Evolutionary conservation across 2,888 invertebrate genomes (phyloP).

Genomic region (Labia minor): DNA sequence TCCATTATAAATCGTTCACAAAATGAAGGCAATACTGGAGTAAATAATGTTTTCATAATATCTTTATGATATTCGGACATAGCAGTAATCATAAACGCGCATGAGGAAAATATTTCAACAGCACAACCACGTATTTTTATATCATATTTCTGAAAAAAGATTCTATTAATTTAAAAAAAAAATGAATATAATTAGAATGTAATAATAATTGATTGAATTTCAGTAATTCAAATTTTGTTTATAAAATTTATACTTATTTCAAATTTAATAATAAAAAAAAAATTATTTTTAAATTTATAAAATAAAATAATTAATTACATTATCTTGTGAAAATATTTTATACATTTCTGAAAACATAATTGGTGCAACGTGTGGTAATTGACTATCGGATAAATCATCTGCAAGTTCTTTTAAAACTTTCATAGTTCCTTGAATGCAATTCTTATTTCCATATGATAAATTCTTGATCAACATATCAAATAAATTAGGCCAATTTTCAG

Average conservation of each 20-base stretch:
- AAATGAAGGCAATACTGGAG: slow-evolving; percentile 55
- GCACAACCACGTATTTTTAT: slow-evolving; percentile 52
- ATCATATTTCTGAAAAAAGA: slow-evolving; percentile 40
- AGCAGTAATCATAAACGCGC: slow-evolving; percentile 44
- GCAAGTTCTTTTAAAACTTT: slow-evolving; percentile 57
- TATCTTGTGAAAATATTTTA: slow-evolving; percentile 51
- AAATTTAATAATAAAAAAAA: slow-evolving; percentile 16
- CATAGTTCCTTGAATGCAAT: slow-evolving; percentile 59
- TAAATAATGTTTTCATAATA: slow-evolving; percentile 47
- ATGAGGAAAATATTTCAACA: slow-evolving; percentile 53
- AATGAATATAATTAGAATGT: not conserved
- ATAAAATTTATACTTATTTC: not conserved
- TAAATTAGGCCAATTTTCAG: slow-evolving; percentile 56
- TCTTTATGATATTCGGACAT: slow-evolving; percentile 44
- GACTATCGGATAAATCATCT: slow-evolving; percentile 50
- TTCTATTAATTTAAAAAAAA: slow-evolving; percentile 15
- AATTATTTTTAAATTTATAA: slow-evolving; percentile 22
- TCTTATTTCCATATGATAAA: slow-evolving; percentile 45
- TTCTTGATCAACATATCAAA: slow-evolving; percentile 55
- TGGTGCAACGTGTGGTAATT: slow-evolving; percentile 55
- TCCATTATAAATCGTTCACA: slow-evolving; percentile 50
- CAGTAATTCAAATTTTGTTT: not conserved
- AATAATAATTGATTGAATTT: not conserved
- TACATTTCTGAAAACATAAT: slow-evolving; percentile 58
- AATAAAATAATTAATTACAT: slow-evolving; percentile 36